A percentile compares a stretch with the other conserved stretches of the same genome.
These are phyloP conservation scores for Eristalis arbustorum DNA, from an alignment of 2,888 invertebrate species.

Conservation along the genomic window DNA sequence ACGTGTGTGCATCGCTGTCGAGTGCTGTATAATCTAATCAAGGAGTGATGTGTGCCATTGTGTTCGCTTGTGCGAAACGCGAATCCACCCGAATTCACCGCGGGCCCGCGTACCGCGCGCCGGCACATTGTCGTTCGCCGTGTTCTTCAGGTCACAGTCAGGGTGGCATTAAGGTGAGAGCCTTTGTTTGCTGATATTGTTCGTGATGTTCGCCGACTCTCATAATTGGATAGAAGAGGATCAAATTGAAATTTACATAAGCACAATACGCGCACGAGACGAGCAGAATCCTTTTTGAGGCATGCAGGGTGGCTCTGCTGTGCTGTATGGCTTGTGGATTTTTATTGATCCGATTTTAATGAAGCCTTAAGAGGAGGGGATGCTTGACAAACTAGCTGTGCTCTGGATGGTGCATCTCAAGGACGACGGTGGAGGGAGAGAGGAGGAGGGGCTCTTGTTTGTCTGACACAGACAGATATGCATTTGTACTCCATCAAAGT, in stretches of 20 bases:
- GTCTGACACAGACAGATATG: too few relatives aligned
- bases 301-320: background rate
- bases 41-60: constrained; percentile 13
- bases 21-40: constrained; percentile 31
- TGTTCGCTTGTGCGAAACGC: background rate
- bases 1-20: background rate
- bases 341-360: too few relatives aligned
- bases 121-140: background rate
- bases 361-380: too few relatives aligned
- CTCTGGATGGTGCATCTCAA: too few relatives aligned
- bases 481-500: too few relatives aligned
- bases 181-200: constrained; percentile 6
- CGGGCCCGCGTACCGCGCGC: too few relatives aligned
- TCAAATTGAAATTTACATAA: background rate
- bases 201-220: background rate
- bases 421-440: too few relatives aligned
- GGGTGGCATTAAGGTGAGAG: background rate
- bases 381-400: too few relatives aligned
- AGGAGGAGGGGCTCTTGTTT: too few relatives aligned
- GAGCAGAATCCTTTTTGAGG: too few relatives aligned
- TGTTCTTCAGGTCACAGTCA: background rate
- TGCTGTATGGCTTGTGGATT: background rate
- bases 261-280: background rate
- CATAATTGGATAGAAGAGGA: constrained; percentile 20
- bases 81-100: background rate